phyloP scores from a whole-genome alignment of 2,888 invertebrate genomes.

The Neocrepidodera transversa region DNA sequence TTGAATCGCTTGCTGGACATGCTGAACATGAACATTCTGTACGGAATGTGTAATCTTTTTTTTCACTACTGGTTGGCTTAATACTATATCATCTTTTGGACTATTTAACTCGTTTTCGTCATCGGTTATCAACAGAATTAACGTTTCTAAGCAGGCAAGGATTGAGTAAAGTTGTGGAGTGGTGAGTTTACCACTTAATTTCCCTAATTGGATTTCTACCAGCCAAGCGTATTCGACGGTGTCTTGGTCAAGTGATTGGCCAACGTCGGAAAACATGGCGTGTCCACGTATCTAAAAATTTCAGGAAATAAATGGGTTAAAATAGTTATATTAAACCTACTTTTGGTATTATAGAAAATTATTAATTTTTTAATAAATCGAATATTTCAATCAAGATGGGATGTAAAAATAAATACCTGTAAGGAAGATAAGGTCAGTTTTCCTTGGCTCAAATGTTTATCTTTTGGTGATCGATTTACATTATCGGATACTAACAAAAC shows the following conservation, averaged over 20 bases:
- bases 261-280: slow-evolving; percentile 95
- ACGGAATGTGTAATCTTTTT: slow-evolving; percentile 49
- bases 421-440: slow-evolving; percentile 85
- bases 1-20: slow-evolving; percentile 52
- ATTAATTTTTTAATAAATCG: no score
- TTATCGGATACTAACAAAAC: slow-evolving; percentile 82
- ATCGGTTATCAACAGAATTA: slow-evolving; percentile 83
- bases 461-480: slow-evolving; percentile 71
- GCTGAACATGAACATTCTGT: slow-evolving; percentile 52
- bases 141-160: slow-evolving; percentile 86
- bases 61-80: slow-evolving; percentile 67
- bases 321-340: no score
- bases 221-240: slow-evolving; percentile 98
- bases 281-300: slow-evolving; percentile 82
- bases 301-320: no score
- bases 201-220: slow-evolving; percentile 92
- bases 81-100: slow-evolving; percentile 74
- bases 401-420: slow-evolving; percentile 66
- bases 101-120: slow-evolving; percentile 89
- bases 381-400: no score
- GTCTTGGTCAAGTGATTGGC: slow-evolving; percentile 88
- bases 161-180: slow-evolving; percentile 89
- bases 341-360: no score
- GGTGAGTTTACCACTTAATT: slow-evolving; percentile 89
- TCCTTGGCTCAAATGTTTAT: slow-evolving; percentile 80